A percentile compares a stretch with the other conserved stretches of the same genome.
Conservation (phyloP, 2,888 invertebrate species). For the Tanytarsus gracilentus region DNA sequence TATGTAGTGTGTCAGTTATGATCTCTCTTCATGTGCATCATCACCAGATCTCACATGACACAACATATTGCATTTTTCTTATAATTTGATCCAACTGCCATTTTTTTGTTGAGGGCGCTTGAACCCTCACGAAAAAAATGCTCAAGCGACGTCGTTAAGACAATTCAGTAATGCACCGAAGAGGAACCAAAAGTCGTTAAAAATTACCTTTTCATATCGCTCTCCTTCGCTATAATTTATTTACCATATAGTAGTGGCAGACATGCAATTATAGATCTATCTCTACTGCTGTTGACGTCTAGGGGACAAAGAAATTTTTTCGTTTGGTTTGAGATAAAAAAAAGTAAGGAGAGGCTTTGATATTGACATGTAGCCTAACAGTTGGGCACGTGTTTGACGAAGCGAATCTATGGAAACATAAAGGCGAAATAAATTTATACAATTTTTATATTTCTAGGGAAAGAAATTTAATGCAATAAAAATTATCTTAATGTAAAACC, state of each 20-base stretch:
- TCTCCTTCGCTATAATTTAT: constrained; percentile 9
- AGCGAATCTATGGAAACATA: constrained; percentile 9
- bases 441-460: background rate
- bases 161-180: constrained; percentile 24
- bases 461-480: background rate
- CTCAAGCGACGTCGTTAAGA: background rate
- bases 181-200: constrained; percentile 22
- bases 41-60: too few relatives aligned
- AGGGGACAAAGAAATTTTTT: too few relatives aligned
- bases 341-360: too few relatives aligned
- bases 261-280: too few relatives aligned
- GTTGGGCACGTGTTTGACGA: constrained; percentile 18
- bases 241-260: background rate
- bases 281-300: too few relatives aligned
- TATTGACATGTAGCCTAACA: too few relatives aligned
- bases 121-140: background rate
- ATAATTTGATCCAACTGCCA: too few relatives aligned
- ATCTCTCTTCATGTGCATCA: background rate
- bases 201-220: constrained; percentile 1
- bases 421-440: background rate
- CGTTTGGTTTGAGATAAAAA: too few relatives aligned
- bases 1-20: background rate
- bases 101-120: too few relatives aligned
- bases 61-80: too few relatives aligned
- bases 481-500: background rate